Evolutionary conservation across 2,797 vertebrate genomes (phyloP), one percentile per base, ranked within the genome.

Genomic region (Phylloscopus collybita): DNA sequence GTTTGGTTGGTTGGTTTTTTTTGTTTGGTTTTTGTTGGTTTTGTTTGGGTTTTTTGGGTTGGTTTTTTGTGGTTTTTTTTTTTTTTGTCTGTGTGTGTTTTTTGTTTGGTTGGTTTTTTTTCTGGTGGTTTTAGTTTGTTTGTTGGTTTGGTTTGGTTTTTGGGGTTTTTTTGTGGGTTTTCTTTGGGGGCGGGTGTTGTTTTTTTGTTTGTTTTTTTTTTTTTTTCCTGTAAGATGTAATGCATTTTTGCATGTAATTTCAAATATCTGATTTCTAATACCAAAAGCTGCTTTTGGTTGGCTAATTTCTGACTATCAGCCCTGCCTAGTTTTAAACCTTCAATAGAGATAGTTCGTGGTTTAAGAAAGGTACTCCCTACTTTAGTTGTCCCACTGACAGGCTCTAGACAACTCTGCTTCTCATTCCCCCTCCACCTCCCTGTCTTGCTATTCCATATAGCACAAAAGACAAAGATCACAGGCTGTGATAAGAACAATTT

Each of bases 381-480:
- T 56, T 56, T 4, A n/a, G 10, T 32, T 56, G 27, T 62, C 16
- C 32, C 10, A 16, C 5, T 62, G 71, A 62, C 5, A 29, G 1
- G 5, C 32, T 50, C 27, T 20, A 76, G 50, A 50, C 5, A 34
- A 18, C 7, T 12, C 32, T 23, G 19, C 16, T 1, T 1, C 19
- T 29, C 0, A 0, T 3, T 42, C 15, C 13, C 5, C 2, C 5
- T 67, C 8, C 15, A 15, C 3, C 4, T 56, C 10, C 9, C 9
- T 19, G 15, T 29, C n/a, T 38, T 53, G 23, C 19, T 9, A 13
- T 10, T 32, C 16, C 16, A 38, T 0, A 1, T 27, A 23, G n/a
- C 23, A 29, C 9, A 50, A 44, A 76, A 70, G 9, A 29, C 11
- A 75, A 62, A 50, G 49, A 44, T n/a, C 19, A 44, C 4, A 50